Base-by-base conservation (phyloP, 2,888 invertebrate genomes). In the Pseudanteris insignis region DNA sequence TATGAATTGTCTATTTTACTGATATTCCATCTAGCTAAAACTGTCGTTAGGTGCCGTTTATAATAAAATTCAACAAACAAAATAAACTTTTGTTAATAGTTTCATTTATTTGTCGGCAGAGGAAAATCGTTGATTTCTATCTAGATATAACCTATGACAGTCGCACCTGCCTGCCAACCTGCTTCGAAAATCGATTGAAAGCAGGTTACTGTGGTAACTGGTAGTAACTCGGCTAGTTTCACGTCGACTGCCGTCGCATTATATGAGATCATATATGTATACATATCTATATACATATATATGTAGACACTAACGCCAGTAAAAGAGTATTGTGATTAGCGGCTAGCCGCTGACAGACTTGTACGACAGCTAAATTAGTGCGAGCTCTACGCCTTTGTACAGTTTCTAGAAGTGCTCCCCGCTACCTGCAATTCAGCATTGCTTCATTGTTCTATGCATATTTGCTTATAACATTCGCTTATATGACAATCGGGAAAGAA, bases 401-500 rank as follows among this genome's bases (percentile, higher is more conserved):
- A 9, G 15, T 6, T 2, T 8, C 37, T 14, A 15, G n/a, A 24
- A 30, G 9, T 34, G 40, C 38, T 18, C 32, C 46, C 43, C 36
- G 29, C 8, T 5, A 24, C 11, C 26, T 18, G 11, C 38, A 8
- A 32, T 29, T 13, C 50, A 51, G 60, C 58, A 54, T 67, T 50
- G 64, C 55, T 54, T 50, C 38, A 40, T 67, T 66, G 50, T 71
- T 72, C 69, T 70, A 75, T 73, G 74, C 68, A 65, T 67, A 64
- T 61, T 60, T 51, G 68, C 66, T 66, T 70, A 63, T 71, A 72
- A 62, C 66, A 70, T 47, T 68, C 67, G 67, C 61, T 75, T 77
- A 71, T 74, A 90, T 89, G 89, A 89, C 89, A 84, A 88, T 87
- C 81, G 89, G 89, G 83, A 89, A 89, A 83, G 89, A 89, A 83